Conservation (phyloP, 2,888 invertebrate genomes). For the Parapristionchus giblindavisi region DNA sequence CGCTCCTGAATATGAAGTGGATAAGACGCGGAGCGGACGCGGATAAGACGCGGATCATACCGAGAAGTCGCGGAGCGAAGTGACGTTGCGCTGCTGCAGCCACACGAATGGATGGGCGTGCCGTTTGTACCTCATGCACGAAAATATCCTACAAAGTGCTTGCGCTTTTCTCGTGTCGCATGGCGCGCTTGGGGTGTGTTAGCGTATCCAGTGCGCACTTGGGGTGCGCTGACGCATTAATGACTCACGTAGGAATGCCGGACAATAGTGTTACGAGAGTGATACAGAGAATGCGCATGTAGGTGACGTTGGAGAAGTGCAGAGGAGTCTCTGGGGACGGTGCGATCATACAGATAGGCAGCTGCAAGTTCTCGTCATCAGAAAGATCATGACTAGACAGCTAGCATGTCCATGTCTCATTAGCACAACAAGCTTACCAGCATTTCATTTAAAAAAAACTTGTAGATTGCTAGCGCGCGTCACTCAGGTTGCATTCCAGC, state of each 20-base stretch:
- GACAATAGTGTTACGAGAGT: conserved; percentile 14
- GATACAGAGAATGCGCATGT: conserved; percentile 21
- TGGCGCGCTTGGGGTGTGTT: background rate
- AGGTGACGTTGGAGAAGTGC: conserved; percentile 10
- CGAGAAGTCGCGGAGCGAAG: conserved; percentile 11
- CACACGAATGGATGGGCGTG: conserved; percentile 25
- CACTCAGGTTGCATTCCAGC: background rate
- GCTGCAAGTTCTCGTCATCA: too few species aligned
- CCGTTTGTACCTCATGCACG: conserved; percentile 20
- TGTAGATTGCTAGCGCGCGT: background rate
- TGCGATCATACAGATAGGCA: conserved; percentile 16
- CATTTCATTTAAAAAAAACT: too few species aligned
- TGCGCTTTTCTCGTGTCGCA: background rate
- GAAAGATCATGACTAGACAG: too few species aligned
- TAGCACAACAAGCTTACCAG: too few species aligned
- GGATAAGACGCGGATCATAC: conserved; percentile 3
- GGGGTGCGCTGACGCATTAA: background rate
- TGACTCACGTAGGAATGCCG: conserved; percentile 29
- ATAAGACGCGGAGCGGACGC: conserved; percentile 4
- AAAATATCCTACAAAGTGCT: background rate
- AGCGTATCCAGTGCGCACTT: background rate
- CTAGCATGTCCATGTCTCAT: too few species aligned
- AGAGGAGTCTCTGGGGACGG: background rate
- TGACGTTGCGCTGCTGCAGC: conserved; percentile 1
- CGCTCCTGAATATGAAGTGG: conserved; percentile 10